Conservation (phyloP, 2,888 invertebrate species). For the Dicyrtoma fusca region DNA sequence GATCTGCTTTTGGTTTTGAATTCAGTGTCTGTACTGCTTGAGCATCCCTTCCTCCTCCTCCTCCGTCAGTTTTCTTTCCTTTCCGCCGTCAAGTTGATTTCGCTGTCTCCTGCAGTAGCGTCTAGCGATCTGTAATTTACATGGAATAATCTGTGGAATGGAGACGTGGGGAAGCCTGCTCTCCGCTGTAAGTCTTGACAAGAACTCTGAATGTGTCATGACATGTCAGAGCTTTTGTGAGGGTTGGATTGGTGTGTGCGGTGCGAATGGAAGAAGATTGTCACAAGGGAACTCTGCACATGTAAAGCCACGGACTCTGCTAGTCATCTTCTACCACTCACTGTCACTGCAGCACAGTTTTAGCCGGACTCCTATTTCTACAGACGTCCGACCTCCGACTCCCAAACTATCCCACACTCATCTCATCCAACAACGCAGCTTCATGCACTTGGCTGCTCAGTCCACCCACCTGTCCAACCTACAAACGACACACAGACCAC, state of each 20-base stretch:
- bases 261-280: constrained; percentile 22
- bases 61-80: too few relatives aligned
- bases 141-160: not conserved
- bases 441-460: too few relatives aligned
- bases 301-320: not conserved
- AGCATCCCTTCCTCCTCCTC: not conserved
- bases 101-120: too few relatives aligned
- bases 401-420: too few relatives aligned
- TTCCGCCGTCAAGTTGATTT: too few relatives aligned
- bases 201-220: constrained; percentile 11
- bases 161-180: not conserved
- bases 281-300: not conserved
- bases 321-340: not conserved
- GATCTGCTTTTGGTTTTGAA: not conserved
- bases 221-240: constrained; percentile 30
- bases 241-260: constrained; percentile 13
- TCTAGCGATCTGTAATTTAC: too few relatives aligned
- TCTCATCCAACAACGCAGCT: too few relatives aligned
- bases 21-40: not conserved
- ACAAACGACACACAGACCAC: too few relatives aligned
- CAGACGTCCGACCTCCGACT: too few relatives aligned
- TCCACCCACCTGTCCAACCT: too few relatives aligned
- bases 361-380: too few relatives aligned
- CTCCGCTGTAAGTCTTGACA: not conserved
- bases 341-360: too few relatives aligned